Percentiles rank a stretch among this genome's conserved stretches.
Evolutionary conservation across 1,140 invertebrate species (phyloP).

Genomic region (Chrysomallon squamiferum): DNA sequence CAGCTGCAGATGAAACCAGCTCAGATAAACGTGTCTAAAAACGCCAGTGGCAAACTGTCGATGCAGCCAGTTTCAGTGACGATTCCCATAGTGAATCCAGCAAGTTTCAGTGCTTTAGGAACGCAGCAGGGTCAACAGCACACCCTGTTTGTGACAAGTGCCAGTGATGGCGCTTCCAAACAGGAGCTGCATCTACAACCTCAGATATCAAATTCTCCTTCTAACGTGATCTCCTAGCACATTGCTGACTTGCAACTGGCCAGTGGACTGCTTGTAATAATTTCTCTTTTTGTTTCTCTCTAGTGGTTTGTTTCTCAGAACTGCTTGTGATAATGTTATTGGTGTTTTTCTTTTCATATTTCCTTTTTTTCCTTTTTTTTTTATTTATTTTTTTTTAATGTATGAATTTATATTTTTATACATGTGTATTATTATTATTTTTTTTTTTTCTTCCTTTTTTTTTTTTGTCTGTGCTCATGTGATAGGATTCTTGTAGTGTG

Average conservation of each 20-base stretch:
- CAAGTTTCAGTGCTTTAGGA: constrained; percentile 31
- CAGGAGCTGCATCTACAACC: constrained; percentile 29
- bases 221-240: constrained; percentile 31
- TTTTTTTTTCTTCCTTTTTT: too few species aligned
- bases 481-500: too few species aligned
- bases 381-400: too few species aligned
- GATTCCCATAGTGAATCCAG: constrained; percentile 39
- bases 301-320: too few species aligned
- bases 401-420: too few species aligned
- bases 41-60: constrained; percentile 38
- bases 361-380: too few species aligned
- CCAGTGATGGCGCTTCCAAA: constrained; percentile 9
- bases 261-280: too few species aligned
- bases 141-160: constrained; percentile 41
- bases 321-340: too few species aligned
- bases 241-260: neutral
- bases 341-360: too few species aligned
- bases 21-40: constrained; percentile 36
- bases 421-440: too few species aligned
- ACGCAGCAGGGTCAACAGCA: constrained; percentile 24
- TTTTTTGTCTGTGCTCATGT: too few species aligned
- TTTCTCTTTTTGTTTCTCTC: too few species aligned
- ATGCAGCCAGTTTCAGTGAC: constrained; percentile 48
- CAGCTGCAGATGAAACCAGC: constrained; percentile 46
- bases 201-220: constrained; percentile 22